Evolutionary conservation across 1,140 invertebrate species (phyloP).

Genomic region (Halyomorpha halys): DNA sequence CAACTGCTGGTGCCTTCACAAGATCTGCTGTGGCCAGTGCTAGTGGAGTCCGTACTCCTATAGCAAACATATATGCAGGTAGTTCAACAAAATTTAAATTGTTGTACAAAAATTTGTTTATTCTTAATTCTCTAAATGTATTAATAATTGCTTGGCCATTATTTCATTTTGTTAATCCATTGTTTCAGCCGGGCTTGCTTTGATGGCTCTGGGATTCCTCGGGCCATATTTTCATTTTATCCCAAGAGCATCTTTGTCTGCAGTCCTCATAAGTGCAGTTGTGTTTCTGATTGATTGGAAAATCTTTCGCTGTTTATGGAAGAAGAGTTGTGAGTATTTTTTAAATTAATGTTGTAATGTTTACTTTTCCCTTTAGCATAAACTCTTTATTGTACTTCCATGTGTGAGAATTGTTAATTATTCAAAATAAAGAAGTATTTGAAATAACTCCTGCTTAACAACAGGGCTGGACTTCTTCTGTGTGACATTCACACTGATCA

Average conservation of each 20-base stretch:
- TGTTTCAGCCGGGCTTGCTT: constrained; percentile 45
- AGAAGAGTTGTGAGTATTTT: constrained; percentile 39
- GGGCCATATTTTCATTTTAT: constrained; percentile 61
- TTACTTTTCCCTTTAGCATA: neutral
- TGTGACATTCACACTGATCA: constrained; percentile 46
- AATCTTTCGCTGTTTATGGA: constrained; percentile 51
- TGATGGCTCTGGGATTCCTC: constrained; percentile 50
- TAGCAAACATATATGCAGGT: constrained; percentile 57
- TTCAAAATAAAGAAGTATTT: neutral
- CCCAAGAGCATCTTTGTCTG: constrained; percentile 51
- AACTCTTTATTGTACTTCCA: neutral
- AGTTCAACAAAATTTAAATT: constrained; percentile 20
- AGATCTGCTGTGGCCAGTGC: constrained; percentile 63
- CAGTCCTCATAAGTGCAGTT: constrained; percentile 59
- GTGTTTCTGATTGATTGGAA: constrained; percentile 55
- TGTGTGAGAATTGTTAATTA: neutral
- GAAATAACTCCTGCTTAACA: constrained; percentile 32
- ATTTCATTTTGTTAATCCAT: neutral
- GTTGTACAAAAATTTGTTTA: neutral
- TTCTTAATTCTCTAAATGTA: neutral
- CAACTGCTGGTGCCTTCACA: constrained; percentile 59
- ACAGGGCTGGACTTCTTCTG: constrained; percentile 50
- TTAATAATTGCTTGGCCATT: too few relatives aligned
- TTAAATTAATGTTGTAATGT: neutral
- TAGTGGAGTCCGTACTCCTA: constrained; percentile 61